Evolutionary conservation across 2,888 invertebrate genomes (phyloP).

Genomic region (Clostera curtula): DNA sequence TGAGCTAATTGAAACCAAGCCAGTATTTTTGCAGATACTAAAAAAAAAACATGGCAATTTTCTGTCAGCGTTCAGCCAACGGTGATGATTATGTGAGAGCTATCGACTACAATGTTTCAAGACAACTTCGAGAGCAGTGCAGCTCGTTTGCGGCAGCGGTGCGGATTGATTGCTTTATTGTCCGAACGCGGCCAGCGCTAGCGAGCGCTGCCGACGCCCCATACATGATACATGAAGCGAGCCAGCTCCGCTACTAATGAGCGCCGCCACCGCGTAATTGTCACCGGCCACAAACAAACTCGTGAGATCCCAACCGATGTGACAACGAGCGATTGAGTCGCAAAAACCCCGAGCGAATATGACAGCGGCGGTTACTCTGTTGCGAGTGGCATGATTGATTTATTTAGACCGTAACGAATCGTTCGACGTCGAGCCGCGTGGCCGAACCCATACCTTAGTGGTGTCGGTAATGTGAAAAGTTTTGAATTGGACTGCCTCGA

Average conservation of each 20-base stretch:
- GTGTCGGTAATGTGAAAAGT: conserved; percentile 17
- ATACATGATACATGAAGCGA: conserved; percentile 69
- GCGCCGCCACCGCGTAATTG: conserved; percentile 57
- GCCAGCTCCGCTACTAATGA: conserved; percentile 57
- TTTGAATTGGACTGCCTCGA: conserved; percentile 8
- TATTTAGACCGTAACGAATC: conserved; percentile 40
- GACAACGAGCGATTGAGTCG: conserved; percentile 42
- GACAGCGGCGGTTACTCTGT: conserved; percentile 38
- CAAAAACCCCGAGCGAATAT: conserved; percentile 43
- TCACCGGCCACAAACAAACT: conserved; percentile 41
- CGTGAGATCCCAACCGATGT: conserved; percentile 32
- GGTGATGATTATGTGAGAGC: too few species aligned
- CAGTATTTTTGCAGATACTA: too few species aligned
- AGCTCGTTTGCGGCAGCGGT: conserved; percentile 48
- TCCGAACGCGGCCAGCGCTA: conserved; percentile 38
- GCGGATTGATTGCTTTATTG: conserved; percentile 72
- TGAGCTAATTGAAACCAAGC: too few species aligned
- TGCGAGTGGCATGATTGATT: conserved; percentile 40
- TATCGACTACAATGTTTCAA: too few species aligned
- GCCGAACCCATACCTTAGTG: conserved; percentile 23
- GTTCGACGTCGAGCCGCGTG: conserved; percentile 30
- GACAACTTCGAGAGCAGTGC: too few species aligned
- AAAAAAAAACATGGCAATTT: too few species aligned
- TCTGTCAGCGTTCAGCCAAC: too few species aligned
- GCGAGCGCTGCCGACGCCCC: conserved; percentile 46